These are phyloP conservation scores for Parapsyche elsis DNA, from an alignment of 1,140 invertebrate genomes.

Conservation along the genomic window DNA sequence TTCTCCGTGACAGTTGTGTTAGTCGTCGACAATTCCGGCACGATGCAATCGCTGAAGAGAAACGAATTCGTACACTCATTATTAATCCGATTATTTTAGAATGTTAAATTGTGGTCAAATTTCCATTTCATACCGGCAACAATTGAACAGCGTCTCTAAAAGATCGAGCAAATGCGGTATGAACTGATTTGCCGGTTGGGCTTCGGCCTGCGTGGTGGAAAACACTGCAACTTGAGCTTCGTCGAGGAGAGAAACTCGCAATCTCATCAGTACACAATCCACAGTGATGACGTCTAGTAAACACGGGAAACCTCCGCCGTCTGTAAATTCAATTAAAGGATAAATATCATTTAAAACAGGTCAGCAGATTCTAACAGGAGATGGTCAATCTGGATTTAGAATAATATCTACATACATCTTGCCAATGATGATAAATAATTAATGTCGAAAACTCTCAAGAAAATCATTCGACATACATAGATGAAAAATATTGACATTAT, in stretches of 20 bases:
- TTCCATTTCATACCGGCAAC: conserved; percentile 60
- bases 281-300: conserved; percentile 65
- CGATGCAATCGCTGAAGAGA: conserved; percentile 30
- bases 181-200: conserved; percentile 55
- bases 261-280: conserved; percentile 62
- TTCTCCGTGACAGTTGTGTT: conserved; percentile 60
- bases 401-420: no score
- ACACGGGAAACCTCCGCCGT: conserved; percentile 59
- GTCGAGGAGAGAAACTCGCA: conserved; percentile 62
- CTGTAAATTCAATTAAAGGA: conserved; percentile 9
- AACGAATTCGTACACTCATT: not conserved
- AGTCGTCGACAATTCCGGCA: conserved; percentile 12
- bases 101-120: not conserved
- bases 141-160: conserved; percentile 62
- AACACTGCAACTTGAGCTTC: conserved; percentile 54
- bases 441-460: no score
- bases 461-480: no score
- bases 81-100: conserved; percentile 2
- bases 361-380: no score
- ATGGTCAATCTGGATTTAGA: no score
- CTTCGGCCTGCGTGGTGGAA: conserved; percentile 44
- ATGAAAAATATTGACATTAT: no score
- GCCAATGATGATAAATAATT: no score
- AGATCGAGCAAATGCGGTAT: conserved; percentile 63
- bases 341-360: no score